phyloP scores from a whole-genome alignment of 1,140 invertebrate genomes.

The Magallana ariakensis region DNA sequence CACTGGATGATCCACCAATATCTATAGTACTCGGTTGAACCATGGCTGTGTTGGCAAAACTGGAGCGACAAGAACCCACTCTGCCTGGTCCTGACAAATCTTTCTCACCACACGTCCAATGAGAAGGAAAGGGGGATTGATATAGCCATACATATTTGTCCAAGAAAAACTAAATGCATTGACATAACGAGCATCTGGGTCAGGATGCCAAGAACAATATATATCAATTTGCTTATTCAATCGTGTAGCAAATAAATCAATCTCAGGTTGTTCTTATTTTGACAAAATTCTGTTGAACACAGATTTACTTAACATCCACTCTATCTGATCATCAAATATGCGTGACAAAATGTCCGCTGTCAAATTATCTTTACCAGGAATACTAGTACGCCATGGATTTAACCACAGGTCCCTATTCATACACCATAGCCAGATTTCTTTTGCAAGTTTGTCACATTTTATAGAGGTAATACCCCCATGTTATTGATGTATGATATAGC shows the following conservation, averaged over 20 bases:
- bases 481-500: constrained; percentile 43
- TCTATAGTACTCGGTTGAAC: neutral
- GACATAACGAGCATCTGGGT: constrained; percentile 46
- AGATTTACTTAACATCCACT: constrained; percentile 48
- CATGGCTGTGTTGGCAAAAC: constrained; percentile 53
- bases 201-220: constrained; percentile 53
- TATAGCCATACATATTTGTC: constrained; percentile 25
- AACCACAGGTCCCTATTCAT: constrained; percentile 41
- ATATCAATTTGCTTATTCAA: constrained; percentile 43
- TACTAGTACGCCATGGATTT: constrained; percentile 23
- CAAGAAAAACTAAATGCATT: constrained; percentile 49
- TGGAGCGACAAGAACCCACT: constrained; percentile 39
- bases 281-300: neutral
- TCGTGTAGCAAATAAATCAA: constrained; percentile 56
- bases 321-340: constrained; percentile 46
- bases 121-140: constrained; percentile 54
- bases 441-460: constrained; percentile 32
- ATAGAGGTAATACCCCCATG: constrained; percentile 7
- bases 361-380: constrained; percentile 41
- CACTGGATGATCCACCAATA: neutral
- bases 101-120: constrained; percentile 41
- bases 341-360: constrained; percentile 43
- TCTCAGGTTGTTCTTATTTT: constrained; percentile 2
- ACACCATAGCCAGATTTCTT: constrained; percentile 40
- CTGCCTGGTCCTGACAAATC: constrained; percentile 33